phyloP scores from a whole-genome alignment of 1,140 invertebrate genomes.

The Leptinotarsa defecta region DNA sequence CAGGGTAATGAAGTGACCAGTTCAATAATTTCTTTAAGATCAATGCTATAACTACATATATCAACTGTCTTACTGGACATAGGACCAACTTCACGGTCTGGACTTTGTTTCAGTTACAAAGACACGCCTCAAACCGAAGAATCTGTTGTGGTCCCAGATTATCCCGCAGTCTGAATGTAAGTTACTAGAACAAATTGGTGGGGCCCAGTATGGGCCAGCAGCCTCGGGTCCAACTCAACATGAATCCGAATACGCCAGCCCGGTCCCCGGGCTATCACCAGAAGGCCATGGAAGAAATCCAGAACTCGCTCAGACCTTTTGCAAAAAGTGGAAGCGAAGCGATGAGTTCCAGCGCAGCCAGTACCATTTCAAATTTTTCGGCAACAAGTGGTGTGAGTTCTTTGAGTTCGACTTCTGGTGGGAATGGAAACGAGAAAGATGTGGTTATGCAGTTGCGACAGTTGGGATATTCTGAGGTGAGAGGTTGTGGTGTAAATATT shows the following conservation, averaged over 20 bases:
- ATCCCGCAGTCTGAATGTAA: conserved; percentile 1
- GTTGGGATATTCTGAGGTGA: conserved; percentile 68
- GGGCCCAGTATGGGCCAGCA: conserved; percentile 69
- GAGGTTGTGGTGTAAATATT: neutral
- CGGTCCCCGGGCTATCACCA: conserved; percentile 83
- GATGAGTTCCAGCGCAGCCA: conserved; percentile 74
- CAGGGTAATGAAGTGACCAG: too few species aligned
- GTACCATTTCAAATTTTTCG: conserved; percentile 70
- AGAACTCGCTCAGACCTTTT: conserved; percentile 83
- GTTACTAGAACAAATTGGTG: conserved; percentile 19
- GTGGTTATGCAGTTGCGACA: conserved; percentile 59
- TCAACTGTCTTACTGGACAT: too few species aligned
- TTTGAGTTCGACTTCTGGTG: conserved; percentile 60
- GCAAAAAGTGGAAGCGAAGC: conserved; percentile 70
- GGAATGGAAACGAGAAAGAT: conserved; percentile 66
- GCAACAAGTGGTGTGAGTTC: conserved; percentile 68
- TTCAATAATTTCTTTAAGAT: too few species aligned
- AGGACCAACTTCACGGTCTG: too few species aligned
- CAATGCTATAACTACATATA: too few species aligned
- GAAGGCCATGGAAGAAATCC: conserved; percentile 85
- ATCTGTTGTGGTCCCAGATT: neutral
- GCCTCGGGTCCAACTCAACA: conserved; percentile 58
- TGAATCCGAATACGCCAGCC: conserved; percentile 66
- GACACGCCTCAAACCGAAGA: neutral
- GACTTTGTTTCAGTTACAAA: neutral